These are phyloP conservation scores for Mercenaria mercenaria DNA, from an alignment of 1,140 invertebrate species.

Conservation along the genomic window DNA sequence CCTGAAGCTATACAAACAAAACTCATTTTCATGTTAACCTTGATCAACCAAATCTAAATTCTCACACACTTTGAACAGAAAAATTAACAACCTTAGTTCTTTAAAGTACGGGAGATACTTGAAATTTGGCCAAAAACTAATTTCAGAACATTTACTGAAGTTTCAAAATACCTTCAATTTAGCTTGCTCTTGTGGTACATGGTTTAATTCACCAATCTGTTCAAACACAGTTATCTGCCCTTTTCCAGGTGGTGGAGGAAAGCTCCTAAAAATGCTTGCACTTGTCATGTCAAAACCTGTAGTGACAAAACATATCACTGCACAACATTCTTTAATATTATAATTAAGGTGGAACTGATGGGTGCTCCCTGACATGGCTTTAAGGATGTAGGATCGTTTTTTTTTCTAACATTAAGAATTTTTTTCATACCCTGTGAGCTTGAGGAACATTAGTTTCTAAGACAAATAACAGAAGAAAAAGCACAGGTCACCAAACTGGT, in stretches of 20 bases:
- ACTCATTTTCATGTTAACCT: background rate
- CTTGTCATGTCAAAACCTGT: background rate
- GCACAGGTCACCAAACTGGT: too few relatives aligned
- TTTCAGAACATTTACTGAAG: too few relatives aligned
- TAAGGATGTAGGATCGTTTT: too few relatives aligned
- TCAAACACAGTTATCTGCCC: constrained; percentile 66
- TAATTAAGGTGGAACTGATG: too few relatives aligned
- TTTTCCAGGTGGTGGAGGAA: constrained; percentile 54
- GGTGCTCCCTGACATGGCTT: too few relatives aligned
- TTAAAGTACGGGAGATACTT: background rate
- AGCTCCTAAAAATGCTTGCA: constrained; percentile 62
- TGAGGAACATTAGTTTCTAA: too few relatives aligned
- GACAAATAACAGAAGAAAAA: too few relatives aligned
- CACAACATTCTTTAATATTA: too few relatives aligned
- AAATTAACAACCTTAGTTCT: background rate
- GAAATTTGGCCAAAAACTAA: too few relatives aligned
- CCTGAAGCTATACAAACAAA: constrained; percentile 59
- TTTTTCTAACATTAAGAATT: too few relatives aligned
- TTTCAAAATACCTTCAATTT: constrained; percentile 47
- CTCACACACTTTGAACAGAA: background rate
- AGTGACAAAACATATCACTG: background rate
- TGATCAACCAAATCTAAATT: background rate
- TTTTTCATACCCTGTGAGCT: too few relatives aligned
- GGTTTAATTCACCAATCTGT: constrained; percentile 63
- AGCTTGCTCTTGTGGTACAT: constrained; percentile 13